phyloP scores from a whole-genome alignment of 1,140 invertebrate genomes.

The Orchesella cincta region DNA sequence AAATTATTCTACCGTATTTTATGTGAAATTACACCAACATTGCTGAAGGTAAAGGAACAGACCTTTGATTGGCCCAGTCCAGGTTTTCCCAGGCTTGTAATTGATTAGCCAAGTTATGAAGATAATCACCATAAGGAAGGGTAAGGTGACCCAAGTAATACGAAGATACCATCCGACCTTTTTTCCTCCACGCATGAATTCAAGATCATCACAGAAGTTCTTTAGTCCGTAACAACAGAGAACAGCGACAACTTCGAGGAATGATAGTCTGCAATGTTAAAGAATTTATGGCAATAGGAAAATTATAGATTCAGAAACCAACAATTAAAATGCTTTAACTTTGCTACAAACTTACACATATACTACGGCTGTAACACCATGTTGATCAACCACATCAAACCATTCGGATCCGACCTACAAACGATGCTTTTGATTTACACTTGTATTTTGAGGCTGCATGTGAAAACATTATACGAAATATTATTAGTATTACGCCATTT shows the following conservation, averaged over 20 bases:
- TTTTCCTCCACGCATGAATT: not conserved
- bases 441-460: not conserved
- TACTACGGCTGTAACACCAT: not conserved
- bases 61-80: not conserved
- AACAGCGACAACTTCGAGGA: conserved; percentile 4
- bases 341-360: not conserved
- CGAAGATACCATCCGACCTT: not conserved
- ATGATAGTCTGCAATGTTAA: not conserved
- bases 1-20: not conserved
- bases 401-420: not conserved
- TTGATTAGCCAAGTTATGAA: not conserved
- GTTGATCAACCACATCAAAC: conserved; percentile 1
- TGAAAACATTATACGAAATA: not conserved
- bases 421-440: not conserved
- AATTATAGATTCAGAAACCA: too few relatives aligned
- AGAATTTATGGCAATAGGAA: not conserved
- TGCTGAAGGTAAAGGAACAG: not conserved
- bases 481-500: not conserved
- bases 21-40: not conserved
- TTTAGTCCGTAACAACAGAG: conserved; percentile 2
- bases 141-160: not conserved
- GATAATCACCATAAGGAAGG: not conserved
- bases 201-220: conserved; percentile 3
- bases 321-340: not conserved
- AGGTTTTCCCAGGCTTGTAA: not conserved